A percentile compares a stretch with the other conserved stretches of the same genome.
Evolutionary conservation across 1,140 invertebrate species (phyloP).

Genomic region (Aphaenogaster rudis): DNA sequence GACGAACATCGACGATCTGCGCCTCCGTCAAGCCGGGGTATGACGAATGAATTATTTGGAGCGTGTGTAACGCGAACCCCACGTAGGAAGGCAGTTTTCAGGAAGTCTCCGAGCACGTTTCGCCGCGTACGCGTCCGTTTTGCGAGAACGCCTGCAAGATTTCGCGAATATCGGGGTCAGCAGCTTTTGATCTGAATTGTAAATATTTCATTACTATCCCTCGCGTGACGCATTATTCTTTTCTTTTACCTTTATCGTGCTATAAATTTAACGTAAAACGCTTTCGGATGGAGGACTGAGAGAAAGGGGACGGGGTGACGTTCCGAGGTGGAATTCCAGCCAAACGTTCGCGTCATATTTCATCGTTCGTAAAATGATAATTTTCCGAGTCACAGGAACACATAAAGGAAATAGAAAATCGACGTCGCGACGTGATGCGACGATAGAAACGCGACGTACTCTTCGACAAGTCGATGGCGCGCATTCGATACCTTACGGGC

Average conservation of each 20-base stretch:
- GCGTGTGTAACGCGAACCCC: not conserved
- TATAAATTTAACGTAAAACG: constrained; percentile 38
- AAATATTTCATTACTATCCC: constrained; percentile 18
- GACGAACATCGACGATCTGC: not conserved
- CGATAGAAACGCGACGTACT: constrained; percentile 42
- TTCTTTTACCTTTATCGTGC: not conserved
- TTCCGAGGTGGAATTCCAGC: constrained; percentile 21
- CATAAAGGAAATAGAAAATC: constrained; percentile 48
- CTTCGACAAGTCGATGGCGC: constrained; percentile 47
- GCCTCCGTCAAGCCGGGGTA: not conserved
- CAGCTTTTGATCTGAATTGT: constrained; percentile 9
- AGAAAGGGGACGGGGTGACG: not conserved
- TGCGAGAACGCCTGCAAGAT: not conserved
- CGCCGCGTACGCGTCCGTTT: not conserved
- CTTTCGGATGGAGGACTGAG: not conserved
- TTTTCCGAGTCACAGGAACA: constrained; percentile 54
- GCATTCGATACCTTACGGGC: constrained; percentile 45
- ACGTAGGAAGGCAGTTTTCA: not conserved
- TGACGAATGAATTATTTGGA: constrained; percentile 55
- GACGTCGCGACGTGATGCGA: constrained; percentile 49
- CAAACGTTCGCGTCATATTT: constrained; percentile 46
- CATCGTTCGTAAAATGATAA: constrained; percentile 58
- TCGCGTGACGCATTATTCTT: not conserved
- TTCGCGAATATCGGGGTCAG: not conserved
- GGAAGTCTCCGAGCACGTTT: not conserved